Conservation (phyloP, 1,140 invertebrate genomes). For the Megalonaias nervosa region DNA sequence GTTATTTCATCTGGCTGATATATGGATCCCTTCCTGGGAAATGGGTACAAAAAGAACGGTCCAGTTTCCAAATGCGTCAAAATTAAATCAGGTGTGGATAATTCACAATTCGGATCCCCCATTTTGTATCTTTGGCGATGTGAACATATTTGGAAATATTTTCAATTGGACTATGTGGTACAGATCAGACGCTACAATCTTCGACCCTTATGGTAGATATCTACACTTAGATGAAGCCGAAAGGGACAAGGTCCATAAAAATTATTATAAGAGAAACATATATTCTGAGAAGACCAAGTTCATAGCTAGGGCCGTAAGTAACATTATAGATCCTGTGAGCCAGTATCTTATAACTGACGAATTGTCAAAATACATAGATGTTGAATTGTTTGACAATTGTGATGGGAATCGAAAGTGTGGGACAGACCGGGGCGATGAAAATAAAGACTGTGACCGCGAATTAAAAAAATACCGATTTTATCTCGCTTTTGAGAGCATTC, state of each 20-base stretch:
- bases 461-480: constrained; percentile 90
- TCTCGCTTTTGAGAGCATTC: constrained; percentile 68
- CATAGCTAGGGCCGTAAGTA: constrained; percentile 78
- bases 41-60: constrained; percentile 23
- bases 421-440: constrained; percentile 30
- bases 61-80: constrained; percentile 35
- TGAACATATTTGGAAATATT: constrained; percentile 26
- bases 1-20: constrained; percentile 55
- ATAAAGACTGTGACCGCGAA: constrained; percentile 42
- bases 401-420: constrained; percentile 43
- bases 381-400: constrained; percentile 79
- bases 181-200: constrained; percentile 50
- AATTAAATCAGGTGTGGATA: constrained; percentile 52
- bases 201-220: too few relatives aligned
- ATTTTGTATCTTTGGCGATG: constrained; percentile 39
- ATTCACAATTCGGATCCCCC: constrained; percentile 54
- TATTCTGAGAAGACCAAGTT: too few relatives aligned
- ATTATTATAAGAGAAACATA: too few relatives aligned
- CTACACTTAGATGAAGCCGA: too few relatives aligned
- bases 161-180: constrained; percentile 64
- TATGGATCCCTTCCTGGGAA: too few relatives aligned
- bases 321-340: constrained; percentile 75
- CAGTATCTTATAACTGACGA: constrained; percentile 74
- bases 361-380: constrained; percentile 73
- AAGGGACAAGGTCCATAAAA: too few relatives aligned